Conservation (phyloP, 2,797 vertebrate species). For the Darevskia mixta region DNA sequence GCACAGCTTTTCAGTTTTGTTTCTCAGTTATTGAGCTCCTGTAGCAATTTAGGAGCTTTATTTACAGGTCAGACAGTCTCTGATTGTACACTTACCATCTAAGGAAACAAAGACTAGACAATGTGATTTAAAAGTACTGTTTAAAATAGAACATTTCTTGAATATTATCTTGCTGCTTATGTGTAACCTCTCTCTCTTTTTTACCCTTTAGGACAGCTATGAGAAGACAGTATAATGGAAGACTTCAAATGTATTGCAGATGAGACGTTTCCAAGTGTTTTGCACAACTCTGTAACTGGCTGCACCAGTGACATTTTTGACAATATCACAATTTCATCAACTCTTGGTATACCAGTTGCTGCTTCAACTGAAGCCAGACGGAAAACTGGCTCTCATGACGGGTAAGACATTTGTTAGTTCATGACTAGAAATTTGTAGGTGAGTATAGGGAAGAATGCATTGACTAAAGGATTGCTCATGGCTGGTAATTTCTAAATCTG, state of each 20-base stretch:
- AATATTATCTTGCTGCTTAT: neutral
- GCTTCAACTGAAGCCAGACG: conserved; percentile 94
- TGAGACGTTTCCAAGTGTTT: conserved; percentile 91
- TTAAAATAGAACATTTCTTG: neutral
- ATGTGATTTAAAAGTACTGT: neutral
- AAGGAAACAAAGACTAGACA: neutral
- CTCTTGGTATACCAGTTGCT: conserved; percentile 91
- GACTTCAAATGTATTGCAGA: conserved; percentile 88
- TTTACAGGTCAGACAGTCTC: neutral
- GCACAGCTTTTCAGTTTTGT: neutral
- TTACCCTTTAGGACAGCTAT: neutral
- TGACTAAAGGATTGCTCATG: neutral
- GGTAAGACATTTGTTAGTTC: conserved; percentile 79
- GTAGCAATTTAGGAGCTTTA: neutral
- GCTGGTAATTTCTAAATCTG: conserved; percentile 3
- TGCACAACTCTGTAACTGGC: conserved; percentile 80
- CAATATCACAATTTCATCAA: conserved; percentile 89
- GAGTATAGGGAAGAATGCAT: neutral
- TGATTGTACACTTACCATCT: neutral
- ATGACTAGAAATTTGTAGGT: neutral
- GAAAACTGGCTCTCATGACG: conserved; percentile 80
- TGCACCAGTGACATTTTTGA: conserved; percentile 80
- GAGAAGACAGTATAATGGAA: conserved; percentile 80
- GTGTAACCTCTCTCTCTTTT: neutral
- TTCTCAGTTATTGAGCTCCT: neutral